Base-by-base conservation (phyloP, 2,797 vertebrate genomes). In the Poeciliopsis infans region DNA sequence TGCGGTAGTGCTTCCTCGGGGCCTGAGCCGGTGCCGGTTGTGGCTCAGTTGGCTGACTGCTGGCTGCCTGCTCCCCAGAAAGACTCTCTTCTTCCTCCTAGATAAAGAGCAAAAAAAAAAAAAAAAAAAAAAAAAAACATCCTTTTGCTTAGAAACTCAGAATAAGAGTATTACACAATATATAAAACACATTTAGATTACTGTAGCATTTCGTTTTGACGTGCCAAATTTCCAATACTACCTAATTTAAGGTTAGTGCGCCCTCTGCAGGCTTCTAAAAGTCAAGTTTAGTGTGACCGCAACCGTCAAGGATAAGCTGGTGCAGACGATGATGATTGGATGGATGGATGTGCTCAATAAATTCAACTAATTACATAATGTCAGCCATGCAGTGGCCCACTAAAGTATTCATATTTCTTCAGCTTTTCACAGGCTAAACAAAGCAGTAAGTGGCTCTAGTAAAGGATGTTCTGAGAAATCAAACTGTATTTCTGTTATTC, bases 1-100 rank as follows among this genome's bases (percentile, higher is more conserved):
- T 99, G 90, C 98, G 97, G 92, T 98, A 97, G 84, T 98, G 98
- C 94, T 98, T 98, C 90, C 96, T 97, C 11, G 97, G 97, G 18
- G 95, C 96, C 89, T 96, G 96, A 83, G 91, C 83, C 43, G 98
- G 96, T 33, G 96, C 95, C 79, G 96, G 96, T 75, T 97, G 97
- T 41, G 97, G 96, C 89, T 98, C 98, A 7, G 96, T 96, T 7
- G 95, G 95, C 84, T 95, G 93, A 71, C 95, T 95, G 91, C 94
- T 95, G 84, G 95, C 92, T 74, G 97, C 97, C 5, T 96, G 96
- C 79, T 98, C 97, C 84, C 95, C 97, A 83, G 94, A 94, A 84
- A 97, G 97, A 94, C 95, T 97, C 94, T 98, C 97, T 91, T 98
- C 97, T 90, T 98, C 97, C 93, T 98, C 94, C 94, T 96, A 80